Evolutionary conservation across 2,888 invertebrate species (phyloP).

Genomic region (Clusia tigrina): DNA sequence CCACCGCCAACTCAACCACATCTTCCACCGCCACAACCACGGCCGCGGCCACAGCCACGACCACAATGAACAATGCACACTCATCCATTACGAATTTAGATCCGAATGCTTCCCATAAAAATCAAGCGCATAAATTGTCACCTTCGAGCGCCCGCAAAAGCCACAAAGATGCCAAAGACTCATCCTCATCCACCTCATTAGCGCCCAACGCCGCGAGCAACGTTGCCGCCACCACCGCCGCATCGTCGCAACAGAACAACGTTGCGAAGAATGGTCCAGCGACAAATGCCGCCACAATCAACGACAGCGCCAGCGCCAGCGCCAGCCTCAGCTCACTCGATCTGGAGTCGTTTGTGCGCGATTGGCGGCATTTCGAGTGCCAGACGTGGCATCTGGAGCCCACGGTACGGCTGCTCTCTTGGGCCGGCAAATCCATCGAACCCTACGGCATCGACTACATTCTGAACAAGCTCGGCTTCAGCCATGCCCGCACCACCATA

Average conservation of each 20-base stretch:
- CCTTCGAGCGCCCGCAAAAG: background rate
- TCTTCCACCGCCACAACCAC: slow-evolving; percentile 24
- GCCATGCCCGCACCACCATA: slow-evolving; percentile 96
- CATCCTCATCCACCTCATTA: background rate
- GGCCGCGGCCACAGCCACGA: slow-evolving; percentile 17
- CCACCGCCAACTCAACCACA: slow-evolving; percentile 31
- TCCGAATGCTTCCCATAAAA: background rate
- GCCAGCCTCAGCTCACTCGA: slow-evolving; percentile 49
- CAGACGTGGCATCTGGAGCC: slow-evolving; percentile 97
- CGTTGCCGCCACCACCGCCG: background rate
- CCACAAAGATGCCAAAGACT: background rate
- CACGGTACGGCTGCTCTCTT: slow-evolving; percentile 82
- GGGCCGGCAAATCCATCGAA: slow-evolving; percentile 96
- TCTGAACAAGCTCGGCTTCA: slow-evolving; percentile 95
- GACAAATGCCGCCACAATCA: background rate
- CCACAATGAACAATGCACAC: background rate
- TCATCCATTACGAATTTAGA: background rate
- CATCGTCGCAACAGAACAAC: background rate
- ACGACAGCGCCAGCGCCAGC: background rate
- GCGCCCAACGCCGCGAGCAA: background rate
- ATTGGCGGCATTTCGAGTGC: slow-evolving; percentile 91
- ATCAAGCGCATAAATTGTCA: background rate
- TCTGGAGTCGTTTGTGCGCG: slow-evolving; percentile 76
- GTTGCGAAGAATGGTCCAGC: background rate
- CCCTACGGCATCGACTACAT: slow-evolving; percentile 99